Conservation (phyloP, 2,113 vertebrate genomes). For the Neolamprologus fasciatus region DNA sequence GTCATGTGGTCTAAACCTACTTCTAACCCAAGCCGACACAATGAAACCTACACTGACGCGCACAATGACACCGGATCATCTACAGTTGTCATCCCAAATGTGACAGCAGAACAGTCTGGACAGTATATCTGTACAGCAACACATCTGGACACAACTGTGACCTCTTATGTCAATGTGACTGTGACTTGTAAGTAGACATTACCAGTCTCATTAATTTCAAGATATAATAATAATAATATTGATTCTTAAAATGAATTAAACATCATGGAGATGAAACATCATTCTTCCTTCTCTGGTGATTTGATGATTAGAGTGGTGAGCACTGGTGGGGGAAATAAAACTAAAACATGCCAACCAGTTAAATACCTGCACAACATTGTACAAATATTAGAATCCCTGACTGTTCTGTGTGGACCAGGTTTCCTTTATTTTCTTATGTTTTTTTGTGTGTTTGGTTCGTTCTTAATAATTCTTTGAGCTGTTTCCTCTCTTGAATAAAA, state of each 20-base stretch:
- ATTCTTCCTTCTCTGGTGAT: not conserved
- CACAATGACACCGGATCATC: accelerated
- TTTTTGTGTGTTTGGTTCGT: accelerated
- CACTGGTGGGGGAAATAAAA: not conserved
- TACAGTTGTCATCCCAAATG: accelerated
- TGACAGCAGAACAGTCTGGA: accelerated
- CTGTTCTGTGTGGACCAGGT: not conserved
- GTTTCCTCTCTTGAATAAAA: not conserved
- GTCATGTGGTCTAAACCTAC: not conserved
- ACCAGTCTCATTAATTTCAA: not conserved
- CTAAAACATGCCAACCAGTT: accelerated
- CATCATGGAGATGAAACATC: not conserved
- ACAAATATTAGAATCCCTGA: accelerated
- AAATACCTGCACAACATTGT: accelerated
- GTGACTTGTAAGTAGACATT: not conserved
- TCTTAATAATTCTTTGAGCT: not conserved
- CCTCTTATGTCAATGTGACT: not conserved
- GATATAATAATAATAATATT: not conserved
- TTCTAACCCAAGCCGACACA: not conserved
- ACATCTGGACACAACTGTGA: not conserved
- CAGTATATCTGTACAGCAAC: not conserved
- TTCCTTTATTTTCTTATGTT: not conserved
- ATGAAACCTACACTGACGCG: accelerated
- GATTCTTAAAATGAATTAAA: not conserved
- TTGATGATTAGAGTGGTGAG: not conserved